Conservation (phyloP, 2,888 invertebrate genomes). For the Sesia bembeciformis region DNA sequence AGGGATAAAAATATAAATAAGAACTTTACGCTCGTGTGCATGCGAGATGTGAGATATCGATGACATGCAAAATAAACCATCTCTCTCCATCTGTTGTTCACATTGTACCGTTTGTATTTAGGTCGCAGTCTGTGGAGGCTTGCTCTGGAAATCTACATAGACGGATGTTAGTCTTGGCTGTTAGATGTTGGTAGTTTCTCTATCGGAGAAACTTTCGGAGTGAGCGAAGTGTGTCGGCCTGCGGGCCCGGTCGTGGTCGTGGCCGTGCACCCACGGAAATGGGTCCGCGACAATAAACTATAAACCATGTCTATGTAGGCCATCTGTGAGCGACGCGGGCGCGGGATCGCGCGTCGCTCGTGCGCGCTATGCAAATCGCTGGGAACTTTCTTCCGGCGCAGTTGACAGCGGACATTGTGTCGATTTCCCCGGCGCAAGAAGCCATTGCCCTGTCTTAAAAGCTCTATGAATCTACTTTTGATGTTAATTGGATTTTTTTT, state of each 20-base stretch:
- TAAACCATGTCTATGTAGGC: constrained; percentile 61
- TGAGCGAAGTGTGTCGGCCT: constrained; percentile 59
- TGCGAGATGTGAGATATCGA: constrained; percentile 17
- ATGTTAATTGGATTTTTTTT: too few relatives aligned
- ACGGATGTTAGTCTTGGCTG: constrained; percentile 67
- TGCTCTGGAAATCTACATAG: constrained; percentile 72
- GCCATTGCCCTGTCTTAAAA: too few relatives aligned
- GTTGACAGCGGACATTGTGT: constrained; percentile 53
- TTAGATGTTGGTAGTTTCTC: constrained; percentile 70
- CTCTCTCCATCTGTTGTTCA: constrained; percentile 39
- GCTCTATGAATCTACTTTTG: too few relatives aligned
- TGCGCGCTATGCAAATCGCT: constrained; percentile 58
- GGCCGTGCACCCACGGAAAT: constrained; percentile 66
- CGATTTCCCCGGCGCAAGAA: constrained; percentile 49
- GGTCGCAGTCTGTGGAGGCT: constrained; percentile 55
- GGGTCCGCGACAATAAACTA: constrained; percentile 64
- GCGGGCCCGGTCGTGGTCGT: constrained; percentile 34
- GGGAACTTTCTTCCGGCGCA: constrained; percentile 66
- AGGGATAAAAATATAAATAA: neutral
- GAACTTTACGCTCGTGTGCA: neutral
- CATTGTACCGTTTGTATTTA: constrained; percentile 53
- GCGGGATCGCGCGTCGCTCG: constrained; percentile 12
- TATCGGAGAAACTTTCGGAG: constrained; percentile 68
- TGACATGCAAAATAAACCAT: constrained; percentile 27
- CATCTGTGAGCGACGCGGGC: constrained; percentile 37